Percentiles rank a stretch among this genome's conserved stretches.
Conservation (phyloP, 1,140 invertebrate species). For the Eurosta solidaginis region DNA sequence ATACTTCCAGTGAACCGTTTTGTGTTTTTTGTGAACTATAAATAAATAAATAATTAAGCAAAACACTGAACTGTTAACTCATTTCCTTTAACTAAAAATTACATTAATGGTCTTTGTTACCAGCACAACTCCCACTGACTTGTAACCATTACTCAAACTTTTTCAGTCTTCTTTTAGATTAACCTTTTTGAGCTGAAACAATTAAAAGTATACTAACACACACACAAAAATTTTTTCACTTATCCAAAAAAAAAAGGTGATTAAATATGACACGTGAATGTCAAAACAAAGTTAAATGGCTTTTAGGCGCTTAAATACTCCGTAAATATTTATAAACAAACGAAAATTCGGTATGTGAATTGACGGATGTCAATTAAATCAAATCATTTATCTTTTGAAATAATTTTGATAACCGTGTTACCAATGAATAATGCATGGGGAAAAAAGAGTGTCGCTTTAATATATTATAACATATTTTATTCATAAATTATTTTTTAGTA, state of each 20-base stretch:
- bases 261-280: neutral
- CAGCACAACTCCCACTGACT: neutral
- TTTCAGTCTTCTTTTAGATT: neutral
- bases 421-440: no score
- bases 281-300: neutral
- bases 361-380: neutral
- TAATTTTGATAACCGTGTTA: no score
- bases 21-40: no score
- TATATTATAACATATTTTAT: no score
- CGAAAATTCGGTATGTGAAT: neutral
- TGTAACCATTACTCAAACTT: conserved; percentile 2
- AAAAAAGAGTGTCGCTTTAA: no score
- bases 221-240: neutral
- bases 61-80: no score
- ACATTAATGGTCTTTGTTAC: neutral
- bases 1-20: no score
- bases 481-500: no score
- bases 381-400: no score
- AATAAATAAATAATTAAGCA: no score
- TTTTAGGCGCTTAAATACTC: neutral
- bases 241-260: neutral
- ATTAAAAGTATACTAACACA: no score
- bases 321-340: neutral
- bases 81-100: neutral
- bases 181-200: no score